Base-by-base conservation (phyloP, 2,888 invertebrate species). In the Lasioglossum zephyrum region DNA sequence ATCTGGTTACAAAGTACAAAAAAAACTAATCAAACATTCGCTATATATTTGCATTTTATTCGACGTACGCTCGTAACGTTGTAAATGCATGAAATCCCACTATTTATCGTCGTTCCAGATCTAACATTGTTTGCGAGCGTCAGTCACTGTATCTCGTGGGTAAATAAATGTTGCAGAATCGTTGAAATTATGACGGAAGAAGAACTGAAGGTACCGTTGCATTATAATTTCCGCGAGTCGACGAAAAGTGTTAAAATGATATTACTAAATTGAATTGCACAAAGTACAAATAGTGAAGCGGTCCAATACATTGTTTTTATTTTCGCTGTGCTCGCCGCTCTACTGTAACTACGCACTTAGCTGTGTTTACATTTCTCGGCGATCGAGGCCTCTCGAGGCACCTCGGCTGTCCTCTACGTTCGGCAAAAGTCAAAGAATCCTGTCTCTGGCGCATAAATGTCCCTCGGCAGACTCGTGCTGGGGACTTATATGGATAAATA, bases 91-190 rank as follows among this genome's bases (percentile, higher is more conserved):
- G 6, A 63, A 31, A 63, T 31, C 31, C 63, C 31, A 6, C 63
- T 63, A 63, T 63, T 63, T 63, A 63, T 31, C 63, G 63, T 63
- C 31, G 63, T 60, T 26, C 60, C 60, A 16, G 60, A 60, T 60
- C 60, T 26, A 26, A 60, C 60, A 60, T 13, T 26, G 26, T 60
- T 60, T 26, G 60, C 60, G 26, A 60, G 60, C 60, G 60, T 60
- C 60, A 26, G 13, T 26, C 60, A 60, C 60, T 60, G 60, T 4
- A 26, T 60, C 60, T 26, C 26, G 13, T 13, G 26, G 26, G 16
- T 13, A 60, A 60, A 60, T 26, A 26, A 60, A 60, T 26, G 60
- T 26, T 60, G 60, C 13, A 26, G 13, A 26, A 60, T 60, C 60
- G 60, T 26, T 60, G 60, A 26, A 26, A 60, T 60, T 13, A 26